Evolutionary conservation across 2,888 invertebrate genomes (phyloP), one percentile per base, ranked within the genome.

Genomic region (Rambutsinella grinnellia): DNA sequence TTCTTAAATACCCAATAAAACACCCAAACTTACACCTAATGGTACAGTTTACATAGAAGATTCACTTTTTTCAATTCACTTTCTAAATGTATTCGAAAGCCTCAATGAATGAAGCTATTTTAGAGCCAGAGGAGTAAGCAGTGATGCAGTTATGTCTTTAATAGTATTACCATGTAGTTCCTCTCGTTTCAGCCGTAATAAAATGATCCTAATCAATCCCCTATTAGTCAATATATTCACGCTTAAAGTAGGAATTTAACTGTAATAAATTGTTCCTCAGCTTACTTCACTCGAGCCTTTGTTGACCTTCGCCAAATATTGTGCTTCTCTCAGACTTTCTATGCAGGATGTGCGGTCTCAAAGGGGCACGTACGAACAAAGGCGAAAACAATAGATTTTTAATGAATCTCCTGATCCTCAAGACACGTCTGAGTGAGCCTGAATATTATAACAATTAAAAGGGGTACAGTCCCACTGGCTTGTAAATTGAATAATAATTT

Each of bases 41-140:
- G n/a, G n/a, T n/a, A n/a, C n/a, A 17, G 3, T 51, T 19, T 60
- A 21, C 54, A 54, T 49, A 24, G 61, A 61, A 61, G 61, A 61
- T 61, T 61, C 61, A 61, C 26, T 61, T 44, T 61, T 61, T 61
- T 24, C 46, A 49, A 6, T 61, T 61, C 61, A 36, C 61, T 61
- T 61, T 61, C 61, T 61, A 61, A 21, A 57, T 27, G 24, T 13
- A 54, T n/a, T 3, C 24, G 17, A 24, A 21, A 21, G 24, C 2
- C 10, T 2, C 10, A n/a, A 23, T 51, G 2, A 21, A 27, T 2
- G 1, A 60, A 24, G 21, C 60, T 17, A 44, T 46, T 60, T 60
- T 24, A 27, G 24, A 19, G 57, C 61, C 61, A 1, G 60, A 57
- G 6, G 57, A 2, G 19, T 49, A 19, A 15, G 19, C 19, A 15